These are phyloP conservation scores for Drosophila murphyi DNA, from an alignment of 1,140 invertebrate species.

Conservation along the genomic window DNA sequence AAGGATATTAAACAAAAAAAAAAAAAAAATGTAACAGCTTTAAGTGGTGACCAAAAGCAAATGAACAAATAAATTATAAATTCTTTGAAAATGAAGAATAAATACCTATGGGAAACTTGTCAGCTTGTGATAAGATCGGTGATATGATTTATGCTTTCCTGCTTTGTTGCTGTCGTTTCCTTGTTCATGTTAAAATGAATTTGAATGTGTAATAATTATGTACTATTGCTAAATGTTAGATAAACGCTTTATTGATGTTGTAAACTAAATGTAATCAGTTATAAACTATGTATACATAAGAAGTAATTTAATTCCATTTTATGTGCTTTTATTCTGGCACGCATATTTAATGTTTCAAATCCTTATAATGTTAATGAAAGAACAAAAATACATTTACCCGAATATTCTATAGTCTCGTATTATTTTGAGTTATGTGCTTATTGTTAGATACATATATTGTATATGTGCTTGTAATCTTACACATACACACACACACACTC, in stretches of 20 bases:
- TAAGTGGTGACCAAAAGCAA: constrained; percentile 19
- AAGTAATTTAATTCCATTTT: constrained; percentile 23
- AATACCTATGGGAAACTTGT: constrained; percentile 7
- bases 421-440: constrained; percentile 42
- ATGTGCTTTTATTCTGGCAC: constrained; percentile 49
- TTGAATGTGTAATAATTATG: constrained; percentile 20
- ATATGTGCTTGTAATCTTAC: constrained; percentile 11
- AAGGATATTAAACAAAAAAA: not conserved
- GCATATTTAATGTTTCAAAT: constrained; percentile 55
- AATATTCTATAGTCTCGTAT: constrained; percentile 27
- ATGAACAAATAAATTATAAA: constrained; percentile 1
- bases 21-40: constrained; percentile 8
- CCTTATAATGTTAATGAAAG: constrained; percentile 15
- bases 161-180: constrained; percentile 30
- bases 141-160: constrained; percentile 39
- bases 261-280: constrained; percentile 58
- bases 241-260: constrained; percentile 64
- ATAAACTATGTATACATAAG: constrained; percentile 19
- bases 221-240: constrained; percentile 42
- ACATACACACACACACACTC: constrained; percentile 23
- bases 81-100: constrained; percentile 10
- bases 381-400: constrained; percentile 30
- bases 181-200: constrained; percentile 39
- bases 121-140: constrained; percentile 40
- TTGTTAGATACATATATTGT: constrained; percentile 24